Percentiles rank a stretch among this genome's conserved stretches.
These are phyloP conservation scores for Drosophila melanocephala DNA, from an alignment of 2,888 invertebrate genomes.

Conservation along the genomic window DNA sequence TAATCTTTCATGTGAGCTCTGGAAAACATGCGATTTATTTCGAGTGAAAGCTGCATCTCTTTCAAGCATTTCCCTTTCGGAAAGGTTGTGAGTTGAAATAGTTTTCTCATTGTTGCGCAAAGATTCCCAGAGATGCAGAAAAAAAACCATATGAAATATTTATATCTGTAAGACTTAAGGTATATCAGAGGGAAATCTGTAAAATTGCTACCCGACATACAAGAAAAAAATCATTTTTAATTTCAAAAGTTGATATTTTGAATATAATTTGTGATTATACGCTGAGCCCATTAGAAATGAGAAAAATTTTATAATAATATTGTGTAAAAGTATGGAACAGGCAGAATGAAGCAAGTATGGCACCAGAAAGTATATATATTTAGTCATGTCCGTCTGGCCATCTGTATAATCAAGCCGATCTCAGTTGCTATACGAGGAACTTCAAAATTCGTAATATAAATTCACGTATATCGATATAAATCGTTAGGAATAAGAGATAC, in stretches of 20 bases:
- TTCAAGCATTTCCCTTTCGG: neutral
- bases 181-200: neutral
- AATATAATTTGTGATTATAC: neutral
- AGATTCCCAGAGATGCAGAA: neutral
- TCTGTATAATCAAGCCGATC: neutral
- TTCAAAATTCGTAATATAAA: neutral
- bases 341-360: too few relatives aligned
- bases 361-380: too few relatives aligned
- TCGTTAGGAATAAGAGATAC: neutral
- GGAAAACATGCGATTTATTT: constrained; percentile 15
- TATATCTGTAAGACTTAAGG: neutral
- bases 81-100: neutral
- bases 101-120: neutral
- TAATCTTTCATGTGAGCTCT: neutral
- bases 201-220: neutral
- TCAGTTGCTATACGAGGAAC: too few relatives aligned
- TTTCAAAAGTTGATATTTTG: neutral
- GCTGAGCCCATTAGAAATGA: neutral
- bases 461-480: neutral
- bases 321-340: too few relatives aligned
- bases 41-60: constrained; percentile 23
- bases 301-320: neutral
- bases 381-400: too few relatives aligned
- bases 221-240: neutral
- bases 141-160: neutral